phyloP scores from a whole-genome alignment of 2,888 invertebrate species.

The Trachelus iudaicus region DNA sequence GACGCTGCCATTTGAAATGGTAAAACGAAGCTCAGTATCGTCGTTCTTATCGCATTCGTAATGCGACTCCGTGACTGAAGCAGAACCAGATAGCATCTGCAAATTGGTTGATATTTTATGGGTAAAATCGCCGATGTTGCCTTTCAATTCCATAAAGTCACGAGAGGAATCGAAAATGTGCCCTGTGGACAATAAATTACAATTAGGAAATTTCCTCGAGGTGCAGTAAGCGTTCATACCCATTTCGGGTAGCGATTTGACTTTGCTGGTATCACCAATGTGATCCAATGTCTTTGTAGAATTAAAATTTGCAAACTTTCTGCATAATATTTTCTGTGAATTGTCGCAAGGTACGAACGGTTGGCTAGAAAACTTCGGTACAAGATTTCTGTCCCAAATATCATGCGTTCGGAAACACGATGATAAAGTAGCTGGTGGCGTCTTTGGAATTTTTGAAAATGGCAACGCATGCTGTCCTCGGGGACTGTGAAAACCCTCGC shows the following conservation, averaged over 20 bases:
- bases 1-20: not conserved
- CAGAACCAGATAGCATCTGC: not conserved
- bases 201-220: not conserved
- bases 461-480: not conserved
- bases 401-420: not conserved
- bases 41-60: not conserved
- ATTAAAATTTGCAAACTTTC: not conserved
- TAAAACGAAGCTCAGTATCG: not conserved
- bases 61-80: not conserved
- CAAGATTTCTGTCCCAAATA: not conserved
- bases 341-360: not conserved
- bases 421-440: not conserved
- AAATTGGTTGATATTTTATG: constrained; percentile 19
- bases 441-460: not conserved
- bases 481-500: constrained; percentile 19
- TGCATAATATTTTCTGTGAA: not conserved
- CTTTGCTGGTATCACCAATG: not conserved
- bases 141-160: not conserved
- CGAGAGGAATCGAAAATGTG: not conserved
- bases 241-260: not conserved
- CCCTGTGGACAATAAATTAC: not conserved
- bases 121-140: constrained; percentile 20
- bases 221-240: not conserved
- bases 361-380: not conserved
- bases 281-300: not conserved